A percentile compares a stretch with the other conserved stretches of the same genome.
Evolutionary conservation across 2,113 vertebrate species (phyloP).

Genomic region (Aldabrachelys gigantea): DNA sequence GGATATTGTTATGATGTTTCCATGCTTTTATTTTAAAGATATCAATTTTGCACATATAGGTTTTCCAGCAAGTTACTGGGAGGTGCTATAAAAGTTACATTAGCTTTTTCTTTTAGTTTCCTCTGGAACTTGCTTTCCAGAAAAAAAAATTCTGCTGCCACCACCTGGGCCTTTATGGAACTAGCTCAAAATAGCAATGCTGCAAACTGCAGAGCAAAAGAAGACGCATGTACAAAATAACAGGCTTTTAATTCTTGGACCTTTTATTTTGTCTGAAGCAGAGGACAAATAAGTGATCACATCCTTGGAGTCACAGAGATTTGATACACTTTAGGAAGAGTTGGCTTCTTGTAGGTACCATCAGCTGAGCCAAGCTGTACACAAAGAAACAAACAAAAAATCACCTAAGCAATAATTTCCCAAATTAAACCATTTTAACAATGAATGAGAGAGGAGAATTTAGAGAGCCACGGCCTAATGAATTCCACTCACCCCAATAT

Average conservation of each 20-base stretch:
- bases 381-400: not conserved
- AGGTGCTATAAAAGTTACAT: not conserved
- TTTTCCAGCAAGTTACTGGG: not conserved
- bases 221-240: not conserved
- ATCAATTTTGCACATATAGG: not conserved
- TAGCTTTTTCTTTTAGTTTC: not conserved
- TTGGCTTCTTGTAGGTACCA: not conserved
- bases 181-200: not conserved
- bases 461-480: not conserved
- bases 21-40: not conserved
- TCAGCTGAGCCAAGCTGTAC: not conserved
- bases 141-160: constrained; percentile 65
- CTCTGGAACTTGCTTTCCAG: not conserved
- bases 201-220: not conserved
- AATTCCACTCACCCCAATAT: not conserved
- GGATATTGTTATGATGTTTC: not conserved
- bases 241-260: not conserved
- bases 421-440: not conserved
- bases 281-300: not conserved
- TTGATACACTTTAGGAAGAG: not conserved
- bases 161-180: constrained; percentile 56
- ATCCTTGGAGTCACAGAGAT: not conserved
- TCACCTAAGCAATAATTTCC: not conserved
- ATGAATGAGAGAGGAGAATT: not conserved
- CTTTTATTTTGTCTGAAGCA: not conserved